Percentiles rank a stretch among this genome's conserved stretches.
These are phyloP conservation scores for Montifringilla adamsi DNA, from an alignment of 2,113 vertebrate species.

Conservation along the genomic window DNA sequence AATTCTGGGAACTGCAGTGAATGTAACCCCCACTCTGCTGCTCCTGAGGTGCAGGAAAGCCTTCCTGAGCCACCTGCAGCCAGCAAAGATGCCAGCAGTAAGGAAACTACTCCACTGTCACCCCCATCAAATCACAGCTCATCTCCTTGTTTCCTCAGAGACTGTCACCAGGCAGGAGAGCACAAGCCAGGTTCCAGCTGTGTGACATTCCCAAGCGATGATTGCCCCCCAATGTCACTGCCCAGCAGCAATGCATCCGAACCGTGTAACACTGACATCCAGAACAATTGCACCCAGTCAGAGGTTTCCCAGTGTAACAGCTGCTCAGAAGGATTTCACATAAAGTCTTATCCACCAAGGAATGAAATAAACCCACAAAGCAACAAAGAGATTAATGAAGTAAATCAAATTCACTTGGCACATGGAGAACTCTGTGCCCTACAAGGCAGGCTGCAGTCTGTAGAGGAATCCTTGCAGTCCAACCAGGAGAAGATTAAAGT, in stretches of 20 bases:
- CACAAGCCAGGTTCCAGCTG: conserved; percentile 11
- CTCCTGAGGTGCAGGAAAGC: neutral
- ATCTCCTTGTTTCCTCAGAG: conserved; percentile 19
- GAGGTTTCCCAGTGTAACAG: conserved; percentile 40
- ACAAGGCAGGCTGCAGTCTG: conserved; percentile 85
- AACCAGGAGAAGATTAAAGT: conserved; percentile 99
- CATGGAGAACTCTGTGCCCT: conserved; percentile 75
- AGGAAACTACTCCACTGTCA: conserved; percentile 30
- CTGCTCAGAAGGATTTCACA: conserved; percentile 53
- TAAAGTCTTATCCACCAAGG: conserved; percentile 36
- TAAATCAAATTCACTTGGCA: conserved; percentile 70
- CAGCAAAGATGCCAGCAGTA: conserved; percentile 51
- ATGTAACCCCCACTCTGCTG: neutral
- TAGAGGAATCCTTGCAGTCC: conserved; percentile 91
- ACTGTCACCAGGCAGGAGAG: conserved; percentile 30
- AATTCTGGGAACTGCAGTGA: conserved; percentile 24
- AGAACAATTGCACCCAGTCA: conserved; percentile 27
- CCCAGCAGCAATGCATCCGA: neutral
- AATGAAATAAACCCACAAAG: conserved; percentile 50
- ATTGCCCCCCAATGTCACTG: neutral
- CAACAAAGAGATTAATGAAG: conserved; percentile 46
- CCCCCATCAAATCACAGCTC: conserved; percentile 49
- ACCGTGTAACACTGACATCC: neutral
- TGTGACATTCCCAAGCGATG: neutral
- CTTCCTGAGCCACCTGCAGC: neutral